These are phyloP conservation scores for Loris lydekkerianus DNA, from an alignment of 2,797 vertebrate species.

Conservation along the genomic window DNA sequence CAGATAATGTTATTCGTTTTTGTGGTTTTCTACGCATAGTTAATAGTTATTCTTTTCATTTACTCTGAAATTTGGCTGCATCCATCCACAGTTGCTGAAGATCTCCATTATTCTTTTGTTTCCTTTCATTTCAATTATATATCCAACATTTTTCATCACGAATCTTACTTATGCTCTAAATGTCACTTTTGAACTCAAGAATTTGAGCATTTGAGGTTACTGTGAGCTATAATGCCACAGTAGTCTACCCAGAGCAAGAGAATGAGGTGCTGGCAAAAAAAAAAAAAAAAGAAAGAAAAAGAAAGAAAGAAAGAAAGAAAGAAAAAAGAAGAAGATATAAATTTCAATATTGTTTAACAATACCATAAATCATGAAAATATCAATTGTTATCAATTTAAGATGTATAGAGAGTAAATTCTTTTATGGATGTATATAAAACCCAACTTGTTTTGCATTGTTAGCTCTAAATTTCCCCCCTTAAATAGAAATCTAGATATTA, in stretches of 20 bases:
- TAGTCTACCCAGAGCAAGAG: no score
- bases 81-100: not conserved
- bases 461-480: not conserved
- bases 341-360: not conserved
- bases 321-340: not conserved
- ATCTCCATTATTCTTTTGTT: not conserved
- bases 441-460: not conserved
- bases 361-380: not conserved
- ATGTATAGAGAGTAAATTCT: not conserved
- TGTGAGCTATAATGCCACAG: no score
- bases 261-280: no score
- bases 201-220: no score
- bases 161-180: conserved; percentile 2
- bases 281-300: no score
- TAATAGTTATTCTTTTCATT: not conserved
- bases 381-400: conserved; percentile 7
- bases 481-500: not conserved
- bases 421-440: not conserved
- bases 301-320: no score
- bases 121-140: not conserved
- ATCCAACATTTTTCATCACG: not conserved
- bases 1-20: not conserved
- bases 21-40: not conserved
- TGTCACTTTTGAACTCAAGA: not conserved
- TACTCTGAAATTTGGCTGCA: not conserved